Evolutionary conservation across 2,797 vertebrate species (phyloP), one percentile per base, ranked within the genome.

Genomic region (Semaprochilodus insignis): DNA sequence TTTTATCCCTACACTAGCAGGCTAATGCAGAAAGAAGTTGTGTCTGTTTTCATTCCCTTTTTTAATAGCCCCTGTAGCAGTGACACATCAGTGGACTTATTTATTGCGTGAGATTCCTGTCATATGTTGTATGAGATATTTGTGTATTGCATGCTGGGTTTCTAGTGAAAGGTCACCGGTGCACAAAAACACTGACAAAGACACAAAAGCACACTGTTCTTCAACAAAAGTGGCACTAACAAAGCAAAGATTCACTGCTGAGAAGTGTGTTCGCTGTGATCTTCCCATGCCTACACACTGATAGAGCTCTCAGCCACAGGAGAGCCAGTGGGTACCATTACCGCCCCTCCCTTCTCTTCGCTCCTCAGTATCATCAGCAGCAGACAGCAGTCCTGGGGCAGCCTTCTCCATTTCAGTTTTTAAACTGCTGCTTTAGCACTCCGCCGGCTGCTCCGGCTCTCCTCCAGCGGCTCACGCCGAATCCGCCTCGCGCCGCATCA

Each of bases 361-460:
- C 63, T 74, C 77, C 60, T 83, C 78, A 65, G 75, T 85, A 83
- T 79, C 84, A 85, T 77, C 55, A 70, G 62, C 76, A 83, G 74
- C 73, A 85, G 69, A 82, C 81, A 84, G 77, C 80, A 83, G 80
- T 82, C 83, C 81, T 82, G 73, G 74, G 82, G 85, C 84, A 80
- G 70, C 81, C 83, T 85, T 81, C 83, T 86, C 83, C 78, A 83
- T 85, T 85, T 86, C 83, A 85, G 62, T 83, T 84, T 83, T 77
- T 80, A 82, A 88, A 80, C 85, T 65, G 78, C 81, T 74, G 75
- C 84, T 88, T 85, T 86, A 84, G 83, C 82, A 76, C 84, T 87
- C 82, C 57, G 76, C 70, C 40, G 25, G 70, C 54, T 60, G 67
- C 67, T 27, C 52, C 14, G 21, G 67, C 75, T 81, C 73, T 72